These are phyloP conservation scores for Drosophila aldrichi DNA, from an alignment of 2,888 invertebrate species.

Conservation along the genomic window DNA sequence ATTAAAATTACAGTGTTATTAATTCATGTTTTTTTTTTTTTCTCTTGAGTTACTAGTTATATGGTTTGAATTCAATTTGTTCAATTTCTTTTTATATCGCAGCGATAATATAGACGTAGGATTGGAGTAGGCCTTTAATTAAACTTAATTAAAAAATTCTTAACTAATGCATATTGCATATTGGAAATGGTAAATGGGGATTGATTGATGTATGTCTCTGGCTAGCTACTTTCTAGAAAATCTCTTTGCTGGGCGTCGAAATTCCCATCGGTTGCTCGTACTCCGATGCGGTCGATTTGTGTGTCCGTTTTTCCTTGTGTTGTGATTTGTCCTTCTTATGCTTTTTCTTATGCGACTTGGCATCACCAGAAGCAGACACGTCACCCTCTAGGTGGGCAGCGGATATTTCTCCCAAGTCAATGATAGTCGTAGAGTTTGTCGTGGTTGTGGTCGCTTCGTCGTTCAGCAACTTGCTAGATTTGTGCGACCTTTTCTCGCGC, in stretches of 20 bases:
- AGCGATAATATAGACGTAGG: conserved; percentile 62
- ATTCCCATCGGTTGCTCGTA: conserved; percentile 97
- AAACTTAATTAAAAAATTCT: conserved; percentile 38
- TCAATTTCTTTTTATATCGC: conserved; percentile 70
- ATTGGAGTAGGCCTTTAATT: conserved; percentile 35
- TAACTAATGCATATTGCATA: conserved; percentile 33
- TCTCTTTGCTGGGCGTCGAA: conserved; percentile 95
- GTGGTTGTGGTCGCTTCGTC: not conserved
- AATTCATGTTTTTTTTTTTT: not conserved
- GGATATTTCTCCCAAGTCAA: conserved; percentile 36
- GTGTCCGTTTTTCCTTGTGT: conserved; percentile 80
- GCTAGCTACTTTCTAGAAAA: conserved; percentile 85
- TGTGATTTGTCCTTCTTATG: conserved; percentile 83
- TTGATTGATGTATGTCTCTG: conserved; percentile 11
- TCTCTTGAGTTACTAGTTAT: not conserved
- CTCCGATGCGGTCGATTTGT: conserved; percentile 84
- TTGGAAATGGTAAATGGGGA: conserved; percentile 21
- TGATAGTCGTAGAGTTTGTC: conserved; percentile 39
- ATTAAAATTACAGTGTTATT: conserved; percentile 18
- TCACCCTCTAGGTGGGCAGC: not conserved
- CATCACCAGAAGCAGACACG: conserved; percentile 66
- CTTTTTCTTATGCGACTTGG: conserved; percentile 76
- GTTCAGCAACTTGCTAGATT: conserved; percentile 33
- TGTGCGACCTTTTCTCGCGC: conserved; percentile 75
- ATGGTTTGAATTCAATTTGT: conserved; percentile 15